Conservation (phyloP, 2,888 invertebrate genomes). For the Drosophila pseudotalamancana region DNA sequence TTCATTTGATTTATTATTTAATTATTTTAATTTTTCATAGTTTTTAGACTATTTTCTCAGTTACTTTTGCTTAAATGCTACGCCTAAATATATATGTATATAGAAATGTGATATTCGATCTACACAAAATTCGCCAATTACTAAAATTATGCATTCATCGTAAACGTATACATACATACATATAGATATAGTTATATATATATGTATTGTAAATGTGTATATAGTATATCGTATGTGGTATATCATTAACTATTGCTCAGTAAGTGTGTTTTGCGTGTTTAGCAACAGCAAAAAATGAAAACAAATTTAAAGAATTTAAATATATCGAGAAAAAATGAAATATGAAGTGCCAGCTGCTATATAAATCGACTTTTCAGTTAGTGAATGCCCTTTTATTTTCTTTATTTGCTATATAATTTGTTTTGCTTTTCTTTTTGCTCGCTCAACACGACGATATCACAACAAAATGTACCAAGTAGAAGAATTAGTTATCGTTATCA, state of each 20-base stretch:
- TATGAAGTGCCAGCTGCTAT: conserved; percentile 42
- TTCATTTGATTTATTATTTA: neutral
- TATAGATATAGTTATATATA: neutral
- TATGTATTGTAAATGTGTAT: conserved; percentile 42
- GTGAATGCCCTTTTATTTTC: conserved; percentile 19
- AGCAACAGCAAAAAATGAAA: conserved; percentile 46
- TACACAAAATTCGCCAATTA: conserved; percentile 79
- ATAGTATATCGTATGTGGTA: conserved; percentile 48
- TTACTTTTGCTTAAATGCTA: conserved; percentile 56
- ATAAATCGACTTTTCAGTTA: conserved; percentile 39
- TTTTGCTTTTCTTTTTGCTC: conserved; percentile 63
- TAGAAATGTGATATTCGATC: conserved; percentile 74
- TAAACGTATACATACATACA: conserved; percentile 40
- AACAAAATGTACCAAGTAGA: conserved; percentile 80
- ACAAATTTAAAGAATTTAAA: neutral
- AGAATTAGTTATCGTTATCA: conserved; percentile 71
- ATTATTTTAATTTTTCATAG: conserved; percentile 4
- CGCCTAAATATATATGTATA: conserved; percentile 55
- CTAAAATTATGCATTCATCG: conserved; percentile 68
- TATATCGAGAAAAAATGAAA: neutral
- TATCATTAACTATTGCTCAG: conserved; percentile 75
- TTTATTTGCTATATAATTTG: conserved; percentile 14
- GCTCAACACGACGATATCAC: conserved; percentile 79
- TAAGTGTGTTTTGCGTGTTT: conserved; percentile 73
- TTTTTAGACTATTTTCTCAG: conserved; percentile 49